Evolutionary conservation across 2,797 vertebrate genomes (phyloP).

Genomic region (Sphenopsis melanotis): DNA sequence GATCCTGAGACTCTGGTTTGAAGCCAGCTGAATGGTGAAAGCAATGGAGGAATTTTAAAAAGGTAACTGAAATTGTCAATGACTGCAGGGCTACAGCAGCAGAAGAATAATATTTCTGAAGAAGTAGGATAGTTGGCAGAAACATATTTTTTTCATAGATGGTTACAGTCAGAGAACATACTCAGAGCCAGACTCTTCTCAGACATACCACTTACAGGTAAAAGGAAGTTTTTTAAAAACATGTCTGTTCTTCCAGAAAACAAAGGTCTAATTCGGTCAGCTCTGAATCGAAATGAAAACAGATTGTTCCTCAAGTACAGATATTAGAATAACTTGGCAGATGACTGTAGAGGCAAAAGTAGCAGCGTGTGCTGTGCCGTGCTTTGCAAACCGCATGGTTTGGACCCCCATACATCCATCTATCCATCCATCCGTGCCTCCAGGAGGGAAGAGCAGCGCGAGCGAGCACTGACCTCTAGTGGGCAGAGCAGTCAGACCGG

Average conservation of each 20-base stretch:
- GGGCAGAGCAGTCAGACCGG: background rate
- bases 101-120: background rate
- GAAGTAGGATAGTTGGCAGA: background rate
- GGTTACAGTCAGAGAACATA: background rate
- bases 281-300: background rate
- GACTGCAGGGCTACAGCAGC: background rate
- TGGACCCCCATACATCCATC: fast-evolving
- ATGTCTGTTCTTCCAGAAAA: background rate
- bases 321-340: background rate
- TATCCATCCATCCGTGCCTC: fast-evolving
- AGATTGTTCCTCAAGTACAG: background rate
- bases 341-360: background rate
- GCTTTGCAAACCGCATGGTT: background rate
- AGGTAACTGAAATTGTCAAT: background rate
- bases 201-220: background rate
- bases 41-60: background rate
- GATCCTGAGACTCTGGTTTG: background rate
- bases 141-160: background rate
- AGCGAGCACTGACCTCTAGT: constrained; percentile 35
- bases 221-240: background rate
- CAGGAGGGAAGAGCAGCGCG: background rate
- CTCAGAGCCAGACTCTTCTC: background rate
- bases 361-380: fast-evolving
- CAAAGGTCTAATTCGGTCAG: background rate
- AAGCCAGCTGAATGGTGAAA: background rate